Evolutionary conservation across 2,797 vertebrate genomes (phyloP), one percentile per base, ranked within the genome.

Genomic region (Lepus townsendii): DNA sequence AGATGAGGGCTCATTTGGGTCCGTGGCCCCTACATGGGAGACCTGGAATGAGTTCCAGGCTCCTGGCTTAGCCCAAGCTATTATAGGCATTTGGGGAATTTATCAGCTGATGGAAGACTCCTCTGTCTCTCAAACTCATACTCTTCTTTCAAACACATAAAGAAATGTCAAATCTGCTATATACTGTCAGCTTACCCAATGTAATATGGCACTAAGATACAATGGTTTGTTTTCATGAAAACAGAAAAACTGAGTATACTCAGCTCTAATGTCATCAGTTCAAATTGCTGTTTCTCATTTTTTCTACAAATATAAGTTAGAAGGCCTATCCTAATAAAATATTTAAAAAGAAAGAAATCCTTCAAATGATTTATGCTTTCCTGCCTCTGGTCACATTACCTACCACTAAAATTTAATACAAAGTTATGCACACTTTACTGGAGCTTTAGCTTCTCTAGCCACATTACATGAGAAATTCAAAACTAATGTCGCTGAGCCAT

Each of bases 351-450:
- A 93, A 86, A 77, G 13, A 83, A 93, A 66, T 78, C 4, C 26
- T 90, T 83, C 35, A 4, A 90, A 78, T 5, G 90, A 93, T 47
- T 83, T 84, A 90, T 75, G 75, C 20, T 73, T 24, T 90, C 50
- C 87, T 35, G 38, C 11, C 20, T 82, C 38, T 35, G 68, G 42
- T 73, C 86, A 90, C 7, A 82, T 26, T 66, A 72, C 27, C 14
- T 82, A n/a, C 19, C 57, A 92, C 12, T 65, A 19, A 77, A 60
- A 90, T 30, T 79, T 84, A 84, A 78, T 38, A 52, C 32, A 86
- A 82, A 96, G 47, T 82, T 76, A 94, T 71, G 62, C 22, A 47
- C 27, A 85, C 63, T 92, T 94, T 80, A 84, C 8, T 90, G 9
- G 35, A 32, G 54, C 14, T 84, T 71, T 80, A 85, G 54, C 38